These are phyloP conservation scores for Macaca fascicularis DNA, from an alignment of 2,113 vertebrate species.

Conservation along the genomic window DNA sequence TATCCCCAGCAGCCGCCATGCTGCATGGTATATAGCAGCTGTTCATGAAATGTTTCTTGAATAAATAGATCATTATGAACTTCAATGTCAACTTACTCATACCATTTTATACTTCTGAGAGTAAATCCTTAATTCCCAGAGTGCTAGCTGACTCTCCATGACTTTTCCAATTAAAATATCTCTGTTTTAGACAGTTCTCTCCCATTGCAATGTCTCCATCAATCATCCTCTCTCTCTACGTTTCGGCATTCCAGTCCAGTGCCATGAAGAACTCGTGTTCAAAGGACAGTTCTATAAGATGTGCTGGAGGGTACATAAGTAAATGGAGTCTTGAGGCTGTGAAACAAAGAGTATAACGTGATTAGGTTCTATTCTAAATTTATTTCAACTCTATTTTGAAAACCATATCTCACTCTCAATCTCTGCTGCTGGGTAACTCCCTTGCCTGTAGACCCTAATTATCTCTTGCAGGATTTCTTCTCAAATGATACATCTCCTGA, in stretches of 20 bases:
- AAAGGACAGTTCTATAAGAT: neutral
- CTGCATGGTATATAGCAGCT: neutral
- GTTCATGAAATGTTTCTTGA: neutral
- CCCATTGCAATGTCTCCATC: neutral
- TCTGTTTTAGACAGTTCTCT: neutral
- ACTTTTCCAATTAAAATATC: neutral
- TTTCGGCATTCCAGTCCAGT: neutral
- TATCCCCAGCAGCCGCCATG: neutral
- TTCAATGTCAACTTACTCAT: neutral
- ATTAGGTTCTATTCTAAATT: neutral
- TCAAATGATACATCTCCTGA: neutral
- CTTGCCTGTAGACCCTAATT: neutral
- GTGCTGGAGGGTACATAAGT: neutral
- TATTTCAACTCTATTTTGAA: neutral
- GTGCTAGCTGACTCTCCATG: neutral
- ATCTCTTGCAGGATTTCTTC: neutral
- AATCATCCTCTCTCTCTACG: neutral
- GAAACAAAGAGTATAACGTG: neutral
- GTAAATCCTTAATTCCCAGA: neutral
- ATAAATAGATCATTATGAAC: neutral
- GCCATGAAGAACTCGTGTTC: neutral
- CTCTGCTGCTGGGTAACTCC: neutral
- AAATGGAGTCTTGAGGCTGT: neutral
- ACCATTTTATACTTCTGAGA: neutral
- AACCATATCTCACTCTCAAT: neutral